A percentile compares a stretch with the other conserved stretches of the same genome.
These are phyloP conservation scores for Chalcis sispes DNA, from an alignment of 2,888 invertebrate species.

Conservation along the genomic window DNA sequence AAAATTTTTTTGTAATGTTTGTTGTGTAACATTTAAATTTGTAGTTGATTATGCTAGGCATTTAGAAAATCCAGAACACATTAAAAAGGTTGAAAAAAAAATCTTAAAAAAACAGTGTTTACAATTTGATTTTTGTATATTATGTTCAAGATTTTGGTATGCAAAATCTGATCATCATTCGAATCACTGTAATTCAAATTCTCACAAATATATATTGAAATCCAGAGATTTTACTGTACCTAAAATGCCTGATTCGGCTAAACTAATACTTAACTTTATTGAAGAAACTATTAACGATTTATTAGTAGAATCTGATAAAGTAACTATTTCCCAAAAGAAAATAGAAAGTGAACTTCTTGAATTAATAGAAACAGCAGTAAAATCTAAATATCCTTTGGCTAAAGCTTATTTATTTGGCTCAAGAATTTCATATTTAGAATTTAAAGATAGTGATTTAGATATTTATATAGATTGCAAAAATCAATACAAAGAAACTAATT, in stretches of 20 bases:
- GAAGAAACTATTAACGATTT: constrained; percentile 55
- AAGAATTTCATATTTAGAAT: constrained; percentile 78
- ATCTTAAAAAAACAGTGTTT: constrained; percentile 28
- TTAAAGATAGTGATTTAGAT: constrained; percentile 67
- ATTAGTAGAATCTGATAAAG: constrained; percentile 56
- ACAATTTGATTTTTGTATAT: constrained; percentile 60
- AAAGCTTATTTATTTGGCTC: constrained; percentile 80
- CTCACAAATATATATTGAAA: constrained; percentile 63
- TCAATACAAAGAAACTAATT: constrained; percentile 42
- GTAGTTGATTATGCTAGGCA: constrained; percentile 62
- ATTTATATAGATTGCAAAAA: constrained; percentile 70
- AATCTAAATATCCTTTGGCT: constrained; percentile 58
- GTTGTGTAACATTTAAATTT: constrained; percentile 46
- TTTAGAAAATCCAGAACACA: constrained; percentile 55
- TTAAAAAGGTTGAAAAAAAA: constrained; percentile 40
- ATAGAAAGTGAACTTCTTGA: constrained; percentile 55
- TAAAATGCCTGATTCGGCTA: constrained; percentile 54
- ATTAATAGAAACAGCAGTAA: constrained; percentile 62
- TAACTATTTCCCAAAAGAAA: constrained; percentile 44
- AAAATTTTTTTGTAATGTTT: constrained; percentile 60
- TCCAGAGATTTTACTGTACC: constrained; percentile 60
- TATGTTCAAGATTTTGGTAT: constrained; percentile 65
- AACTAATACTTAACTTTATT: constrained; percentile 55
- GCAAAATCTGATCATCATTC: constrained; percentile 54
- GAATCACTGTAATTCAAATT: constrained; percentile 59